Evolutionary conservation across 2,113 vertebrate species (phyloP).

Genomic region (Thinocorus orbignyianus): DNA sequence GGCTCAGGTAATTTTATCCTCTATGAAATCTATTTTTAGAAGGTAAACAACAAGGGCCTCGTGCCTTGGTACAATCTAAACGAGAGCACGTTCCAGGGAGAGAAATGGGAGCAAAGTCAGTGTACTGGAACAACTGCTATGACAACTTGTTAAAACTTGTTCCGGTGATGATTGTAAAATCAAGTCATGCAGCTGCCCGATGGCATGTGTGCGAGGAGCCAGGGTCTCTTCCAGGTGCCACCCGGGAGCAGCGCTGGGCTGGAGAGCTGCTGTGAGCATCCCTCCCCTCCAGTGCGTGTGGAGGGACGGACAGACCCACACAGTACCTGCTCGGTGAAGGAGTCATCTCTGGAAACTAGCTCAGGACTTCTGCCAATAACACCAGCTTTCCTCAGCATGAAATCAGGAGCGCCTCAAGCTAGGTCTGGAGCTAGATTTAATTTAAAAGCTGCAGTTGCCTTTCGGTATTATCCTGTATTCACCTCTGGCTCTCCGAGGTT

Average conservation of each 20-base stretch:
- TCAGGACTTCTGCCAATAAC: background rate
- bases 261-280: background rate
- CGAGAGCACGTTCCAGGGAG: conserved; percentile 25
- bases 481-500: background rate
- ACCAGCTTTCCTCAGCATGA: background rate
- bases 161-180: conserved; percentile 1
- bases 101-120: background rate
- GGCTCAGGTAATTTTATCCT: conserved; percentile 30
- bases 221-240: background rate
- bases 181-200: background rate
- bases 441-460: background rate
- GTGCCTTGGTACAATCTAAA: conserved; percentile 4
- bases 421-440: background rate
- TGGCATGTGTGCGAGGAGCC: background rate
- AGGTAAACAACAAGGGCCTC: conserved; percentile 21
- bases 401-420: background rate
- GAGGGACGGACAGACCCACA: background rate
- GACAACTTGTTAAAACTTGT: conserved; percentile 51
- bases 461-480: background rate
- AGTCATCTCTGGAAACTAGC: background rate
- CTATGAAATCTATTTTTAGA: conserved; percentile 36
- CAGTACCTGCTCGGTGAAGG: background rate
- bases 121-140: conserved; percentile 49
- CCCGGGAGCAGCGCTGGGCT: rapidly evolving
- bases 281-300: rapidly evolving